phyloP scores from a whole-genome alignment of 2,888 invertebrate species.

The Oligia fasciuncula region DNA sequence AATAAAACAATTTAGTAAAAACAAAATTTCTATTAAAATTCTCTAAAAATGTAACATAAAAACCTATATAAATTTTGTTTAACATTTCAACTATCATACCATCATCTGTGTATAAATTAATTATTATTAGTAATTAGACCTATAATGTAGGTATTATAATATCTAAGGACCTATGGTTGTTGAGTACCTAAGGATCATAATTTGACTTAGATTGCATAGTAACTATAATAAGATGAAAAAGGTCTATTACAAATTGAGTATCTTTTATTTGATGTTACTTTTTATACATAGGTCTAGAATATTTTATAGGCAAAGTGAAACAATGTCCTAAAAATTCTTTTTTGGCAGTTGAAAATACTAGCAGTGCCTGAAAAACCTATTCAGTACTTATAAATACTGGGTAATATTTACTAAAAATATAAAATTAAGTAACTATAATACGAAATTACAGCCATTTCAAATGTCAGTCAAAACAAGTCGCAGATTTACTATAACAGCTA shows the following conservation, averaged over 20 bases:
- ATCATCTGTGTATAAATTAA: neutral
- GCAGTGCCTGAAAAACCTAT: slow-evolving; percentile 3
- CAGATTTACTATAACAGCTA: slow-evolving; percentile 6
- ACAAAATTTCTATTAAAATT: slow-evolving; percentile 59
- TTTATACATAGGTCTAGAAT: neutral
- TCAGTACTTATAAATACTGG: neutral
- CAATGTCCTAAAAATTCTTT: neutral
- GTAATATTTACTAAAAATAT: neutral
- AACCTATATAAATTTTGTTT: slow-evolving; percentile 42
- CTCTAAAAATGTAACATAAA: slow-evolving; percentile 54
- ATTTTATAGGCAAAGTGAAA: neutral
- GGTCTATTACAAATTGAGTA: neutral
- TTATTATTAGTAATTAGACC: neutral
- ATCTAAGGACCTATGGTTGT: slow-evolving; percentile 1
- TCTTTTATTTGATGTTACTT: neutral
- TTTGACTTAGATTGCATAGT: neutral
- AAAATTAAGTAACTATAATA: neutral
- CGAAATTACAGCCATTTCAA: slow-evolving; percentile 33
- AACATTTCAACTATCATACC: slow-evolving; percentile 52
- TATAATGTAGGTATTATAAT: slow-evolving; percentile 12
- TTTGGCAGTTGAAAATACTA: neutral
- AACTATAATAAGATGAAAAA: slow-evolving; percentile 12
- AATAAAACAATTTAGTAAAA: slow-evolving; percentile 50
- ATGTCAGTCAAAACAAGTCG: slow-evolving; percentile 41
- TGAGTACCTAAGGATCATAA: slow-evolving; percentile 9